A percentile compares a stretch with the other conserved stretches of the same genome.
phyloP scores from a whole-genome alignment of 2,113 vertebrate species.

The Cyrtonyx montezumae region DNA sequence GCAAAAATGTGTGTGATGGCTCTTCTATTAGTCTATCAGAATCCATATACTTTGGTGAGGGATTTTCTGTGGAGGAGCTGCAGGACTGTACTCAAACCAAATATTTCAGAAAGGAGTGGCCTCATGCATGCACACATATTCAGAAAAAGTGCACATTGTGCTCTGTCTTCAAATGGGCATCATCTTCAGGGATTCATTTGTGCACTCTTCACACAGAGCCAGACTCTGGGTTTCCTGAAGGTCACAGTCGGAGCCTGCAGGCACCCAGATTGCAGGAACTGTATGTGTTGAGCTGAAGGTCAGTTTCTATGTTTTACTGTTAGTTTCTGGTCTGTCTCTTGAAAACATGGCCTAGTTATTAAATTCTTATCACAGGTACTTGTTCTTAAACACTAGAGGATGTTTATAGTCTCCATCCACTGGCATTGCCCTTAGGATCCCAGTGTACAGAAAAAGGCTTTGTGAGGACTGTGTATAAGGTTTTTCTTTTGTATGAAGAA shows the following conservation, averaged over 20 bases:
- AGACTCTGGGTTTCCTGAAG: background rate
- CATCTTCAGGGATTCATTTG: background rate
- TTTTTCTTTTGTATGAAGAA: background rate
- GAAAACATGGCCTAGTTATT: background rate
- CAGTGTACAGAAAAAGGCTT: background rate
- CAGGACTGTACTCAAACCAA: background rate
- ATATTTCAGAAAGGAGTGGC: background rate
- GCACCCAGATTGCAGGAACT: background rate
- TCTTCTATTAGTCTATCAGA: background rate
- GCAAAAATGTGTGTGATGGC: background rate
- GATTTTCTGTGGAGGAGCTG: background rate
- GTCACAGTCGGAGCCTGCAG: background rate
- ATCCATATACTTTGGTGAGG: background rate
- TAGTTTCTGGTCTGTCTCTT: background rate
- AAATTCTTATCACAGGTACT: background rate
- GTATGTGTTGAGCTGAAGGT: background rate
- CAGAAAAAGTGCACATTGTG: rapidly evolving
- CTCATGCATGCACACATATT: rapidly evolving
- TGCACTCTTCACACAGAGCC: background rate
- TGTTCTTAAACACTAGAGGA: background rate
- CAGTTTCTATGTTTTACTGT: constrained; percentile 11
- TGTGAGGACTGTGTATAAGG: background rate
- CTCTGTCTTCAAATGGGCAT: background rate
- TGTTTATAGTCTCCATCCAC: background rate
- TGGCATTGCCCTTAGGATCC: background rate